These are phyloP conservation scores for Macaria notata DNA, from an alignment of 2,888 invertebrate genomes.

Conservation along the genomic window DNA sequence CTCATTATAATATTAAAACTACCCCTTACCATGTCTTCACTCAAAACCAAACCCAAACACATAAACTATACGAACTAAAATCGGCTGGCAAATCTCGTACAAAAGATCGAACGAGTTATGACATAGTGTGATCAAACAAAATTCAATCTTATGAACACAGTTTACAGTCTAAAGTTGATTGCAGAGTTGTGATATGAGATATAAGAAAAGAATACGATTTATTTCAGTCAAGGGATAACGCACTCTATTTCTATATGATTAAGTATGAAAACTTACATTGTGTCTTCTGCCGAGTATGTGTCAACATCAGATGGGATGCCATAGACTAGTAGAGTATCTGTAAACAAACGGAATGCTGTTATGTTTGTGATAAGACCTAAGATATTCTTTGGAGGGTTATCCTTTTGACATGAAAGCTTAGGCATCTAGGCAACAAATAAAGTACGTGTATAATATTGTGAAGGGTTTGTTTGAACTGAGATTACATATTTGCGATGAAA, in stretches of 20 bases:
- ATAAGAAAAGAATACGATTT: slow-evolving; percentile 28
- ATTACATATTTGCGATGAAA: no score
- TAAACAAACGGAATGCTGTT: slow-evolving; percentile 50
- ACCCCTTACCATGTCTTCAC: slow-evolving; percentile 21
- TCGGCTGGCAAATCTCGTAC: not conserved
- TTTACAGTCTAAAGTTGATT: slow-evolving; percentile 40
- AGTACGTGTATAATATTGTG: not conserved
- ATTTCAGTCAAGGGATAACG: slow-evolving; percentile 19
- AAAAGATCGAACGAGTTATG: slow-evolving; percentile 18
- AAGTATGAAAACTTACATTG: slow-evolving; percentile 50
- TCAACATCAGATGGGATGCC: slow-evolving; percentile 52
- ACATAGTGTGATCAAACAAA: slow-evolving; percentile 25
- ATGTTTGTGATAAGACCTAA: slow-evolving; percentile 17
- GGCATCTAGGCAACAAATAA: slow-evolving; percentile 1
- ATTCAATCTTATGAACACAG: slow-evolving; percentile 25
- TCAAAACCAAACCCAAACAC: slow-evolving; percentile 30
- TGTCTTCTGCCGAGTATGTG: slow-evolving; percentile 34
- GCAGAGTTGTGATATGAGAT: slow-evolving; percentile 28
- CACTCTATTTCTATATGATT: slow-evolving; percentile 14
- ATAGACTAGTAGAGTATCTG: slow-evolving; percentile 63
- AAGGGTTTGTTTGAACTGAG: no score
- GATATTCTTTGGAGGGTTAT: slow-evolving; percentile 8
- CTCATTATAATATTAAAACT: slow-evolving; percentile 63
- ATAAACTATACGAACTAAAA: slow-evolving; percentile 11
- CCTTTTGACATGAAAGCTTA: slow-evolving; percentile 20